These are phyloP conservation scores for Leucoraja ocellata DNA, from an alignment of 2,797 vertebrate genomes.

Conservation along the genomic window DNA sequence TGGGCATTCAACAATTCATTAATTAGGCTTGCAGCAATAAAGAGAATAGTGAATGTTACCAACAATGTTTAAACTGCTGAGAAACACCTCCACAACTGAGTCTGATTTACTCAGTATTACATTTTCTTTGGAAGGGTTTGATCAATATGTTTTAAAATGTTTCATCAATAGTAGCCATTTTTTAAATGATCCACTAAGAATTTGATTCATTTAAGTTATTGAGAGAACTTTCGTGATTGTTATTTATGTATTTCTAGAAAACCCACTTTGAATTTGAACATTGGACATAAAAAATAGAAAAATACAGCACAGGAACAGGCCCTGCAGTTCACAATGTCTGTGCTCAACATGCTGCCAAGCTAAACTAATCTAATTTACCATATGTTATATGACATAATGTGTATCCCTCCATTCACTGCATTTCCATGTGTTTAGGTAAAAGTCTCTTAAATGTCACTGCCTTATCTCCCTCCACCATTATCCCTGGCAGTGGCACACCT, in stretches of 20 bases:
- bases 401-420: too few relatives aligned
- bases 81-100: background rate
- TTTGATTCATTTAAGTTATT: constrained; percentile 1
- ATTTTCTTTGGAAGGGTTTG: background rate
- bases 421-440: too few relatives aligned
- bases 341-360: too few relatives aligned
- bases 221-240: background rate
- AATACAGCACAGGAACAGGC: too few relatives aligned
- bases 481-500: too few relatives aligned
- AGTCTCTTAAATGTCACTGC: too few relatives aligned
- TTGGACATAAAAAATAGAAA: too few relatives aligned
- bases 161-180: background rate
- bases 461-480: too few relatives aligned
- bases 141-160: background rate
- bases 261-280: background rate
- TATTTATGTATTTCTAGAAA: background rate
- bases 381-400: too few relatives aligned
- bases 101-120: background rate
- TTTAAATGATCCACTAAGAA: background rate
- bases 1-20: background rate
- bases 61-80: background rate
- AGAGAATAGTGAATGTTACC: background rate
- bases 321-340: too few relatives aligned
- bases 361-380: too few relatives aligned
- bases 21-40: too few relatives aligned